These are phyloP conservation scores for Sebastiscus albofasciatus DNA, from an alignment of 2,797 vertebrate species.

Conservation along the genomic window DNA sequence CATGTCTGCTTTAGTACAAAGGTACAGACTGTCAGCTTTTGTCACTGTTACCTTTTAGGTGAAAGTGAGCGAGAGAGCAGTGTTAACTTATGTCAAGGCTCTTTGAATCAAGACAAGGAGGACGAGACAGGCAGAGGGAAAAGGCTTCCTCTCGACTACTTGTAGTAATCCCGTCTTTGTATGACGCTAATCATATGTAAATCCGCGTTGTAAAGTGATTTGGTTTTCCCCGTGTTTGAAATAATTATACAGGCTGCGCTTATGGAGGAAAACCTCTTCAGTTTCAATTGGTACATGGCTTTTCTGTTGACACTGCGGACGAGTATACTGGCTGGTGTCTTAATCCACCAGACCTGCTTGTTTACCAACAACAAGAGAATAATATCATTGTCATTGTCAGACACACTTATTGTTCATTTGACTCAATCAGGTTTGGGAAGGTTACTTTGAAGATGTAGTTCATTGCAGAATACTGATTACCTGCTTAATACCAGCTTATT, in stretches of 20 bases:
- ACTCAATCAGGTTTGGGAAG: conserved; percentile 74
- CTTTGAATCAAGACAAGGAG: conserved; percentile 73
- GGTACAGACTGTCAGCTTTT: conserved; percentile 23
- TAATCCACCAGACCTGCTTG: conserved; percentile 76
- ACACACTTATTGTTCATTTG: conserved; percentile 76
- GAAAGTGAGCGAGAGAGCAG: conserved; percentile 36
- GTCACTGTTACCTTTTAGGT: conserved; percentile 43
- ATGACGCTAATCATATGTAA: conserved; percentile 84
- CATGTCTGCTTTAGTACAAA: conserved; percentile 16
- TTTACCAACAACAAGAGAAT: conserved; percentile 76
- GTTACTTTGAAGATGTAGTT: conserved; percentile 70
- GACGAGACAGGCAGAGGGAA: conserved; percentile 54
- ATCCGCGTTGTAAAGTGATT: conserved; percentile 84
- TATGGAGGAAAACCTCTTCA: conserved; percentile 76
- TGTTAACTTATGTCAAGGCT: conserved; percentile 73
- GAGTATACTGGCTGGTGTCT: conserved; percentile 62
- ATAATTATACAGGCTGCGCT: conserved; percentile 81
- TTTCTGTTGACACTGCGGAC: conserved; percentile 72
- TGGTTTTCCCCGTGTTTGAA: conserved; percentile 81
- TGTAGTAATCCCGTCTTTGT: conserved; percentile 80
- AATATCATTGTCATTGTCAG: conserved; percentile 75
- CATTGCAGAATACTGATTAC: conserved; percentile 76
- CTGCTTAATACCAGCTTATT: conserved; percentile 67
- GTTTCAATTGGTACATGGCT: conserved; percentile 73
- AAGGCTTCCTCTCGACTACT: conserved; percentile 70